Evolutionary conservation across 2,113 vertebrate species (phyloP), one percentile per base, ranked within the genome.

Genomic region (Ascaphus truei): DNA sequence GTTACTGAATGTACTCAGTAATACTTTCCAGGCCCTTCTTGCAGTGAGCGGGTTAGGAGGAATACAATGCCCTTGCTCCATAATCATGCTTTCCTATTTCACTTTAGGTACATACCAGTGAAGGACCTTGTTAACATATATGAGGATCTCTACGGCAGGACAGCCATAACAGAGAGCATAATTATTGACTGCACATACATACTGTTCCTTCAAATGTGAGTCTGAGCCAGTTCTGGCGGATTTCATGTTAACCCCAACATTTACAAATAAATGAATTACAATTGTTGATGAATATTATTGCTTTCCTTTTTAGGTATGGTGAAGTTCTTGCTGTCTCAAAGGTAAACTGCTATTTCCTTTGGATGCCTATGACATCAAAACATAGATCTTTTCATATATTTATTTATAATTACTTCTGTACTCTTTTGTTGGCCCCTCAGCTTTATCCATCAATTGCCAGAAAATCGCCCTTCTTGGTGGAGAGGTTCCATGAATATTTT

Each of bases 401-500:
- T 57, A 7, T n/a, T n/a, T n/a, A n/a, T n/a, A n/a, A n/a, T n/a
- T n/a, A n/a, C n/a, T 4, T 61, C 55, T 56, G 7, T 64, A 52
- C n/a, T n/a, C n/a, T n/a, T n/a, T n/a, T n/a, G 60, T 48, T 73
- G 33, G 57, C 20, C 12, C 39, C 22, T 3, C 12, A 92, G 90
- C 85, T 92, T 37, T 90, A 88, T 29, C 76, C 88, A 29, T 62
- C 75, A 1, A 90, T 77, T 37, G 84, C 88, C 45, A 62, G 39
- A 3, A 90, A 88, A 73, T 92, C 89, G 9, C 81, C 90, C 0
- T 92, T 92, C 76, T 62, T 91, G 75, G 86, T 90, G 73, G 88
- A 92, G 25, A 87, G 84, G 23, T 92, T 91, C 77, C 77, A 92
- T 1, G 89, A 92, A 3, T 92, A 91, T 76, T 92, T 92, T 73